Conservation (phyloP, 2,113 vertebrate species). For the Cephalopterus ornatus region DNA sequence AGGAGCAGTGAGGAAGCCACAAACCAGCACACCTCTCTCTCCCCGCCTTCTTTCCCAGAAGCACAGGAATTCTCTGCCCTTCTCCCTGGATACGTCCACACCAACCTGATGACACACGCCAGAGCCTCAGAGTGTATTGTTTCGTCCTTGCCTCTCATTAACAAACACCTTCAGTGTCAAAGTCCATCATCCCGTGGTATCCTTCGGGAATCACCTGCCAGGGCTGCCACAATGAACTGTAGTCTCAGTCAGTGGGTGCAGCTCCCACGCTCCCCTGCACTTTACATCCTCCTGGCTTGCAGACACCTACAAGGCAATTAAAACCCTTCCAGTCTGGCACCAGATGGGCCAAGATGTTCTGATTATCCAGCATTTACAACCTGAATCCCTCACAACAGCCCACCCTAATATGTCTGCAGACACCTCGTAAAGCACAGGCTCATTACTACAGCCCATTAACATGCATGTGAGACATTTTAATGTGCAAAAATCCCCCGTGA, state of each 20-base stretch:
- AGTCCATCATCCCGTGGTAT: background rate
- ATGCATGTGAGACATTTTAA: constrained; percentile 19
- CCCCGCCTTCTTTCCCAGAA: background rate
- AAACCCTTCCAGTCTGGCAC: background rate
- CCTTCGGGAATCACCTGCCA: background rate
- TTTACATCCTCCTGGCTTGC: background rate
- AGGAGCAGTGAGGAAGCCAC: background rate
- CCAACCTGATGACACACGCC: background rate
- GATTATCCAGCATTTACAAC: background rate
- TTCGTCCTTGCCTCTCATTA: background rate
- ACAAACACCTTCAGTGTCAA: background rate
- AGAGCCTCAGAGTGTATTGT: background rate
- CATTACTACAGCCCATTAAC: background rate
- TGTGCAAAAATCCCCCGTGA: constrained; percentile 38
- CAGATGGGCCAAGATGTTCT: background rate
- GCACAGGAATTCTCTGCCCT: background rate
- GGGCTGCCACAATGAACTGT: background rate
- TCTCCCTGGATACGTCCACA: background rate
- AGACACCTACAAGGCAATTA: background rate
- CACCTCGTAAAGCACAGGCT: background rate
- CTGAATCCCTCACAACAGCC: background rate
- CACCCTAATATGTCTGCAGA: background rate
- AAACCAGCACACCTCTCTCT: background rate
- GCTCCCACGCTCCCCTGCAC: background rate
- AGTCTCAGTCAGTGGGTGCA: background rate